phyloP scores from a whole-genome alignment of 2,113 vertebrate species.

The Petroica traversi region DNA sequence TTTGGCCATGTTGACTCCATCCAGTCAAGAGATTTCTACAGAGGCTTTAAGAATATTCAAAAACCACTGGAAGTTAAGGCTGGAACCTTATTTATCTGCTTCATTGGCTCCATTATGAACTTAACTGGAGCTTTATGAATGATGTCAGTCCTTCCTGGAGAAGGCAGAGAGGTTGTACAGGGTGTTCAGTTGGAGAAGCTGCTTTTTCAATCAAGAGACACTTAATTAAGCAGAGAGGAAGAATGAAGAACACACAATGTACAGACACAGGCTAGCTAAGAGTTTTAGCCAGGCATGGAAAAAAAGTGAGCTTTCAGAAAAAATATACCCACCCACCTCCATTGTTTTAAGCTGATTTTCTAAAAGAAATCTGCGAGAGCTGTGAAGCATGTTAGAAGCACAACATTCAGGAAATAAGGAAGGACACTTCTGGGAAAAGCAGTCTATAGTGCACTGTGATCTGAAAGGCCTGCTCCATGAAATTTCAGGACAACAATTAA shows the following conservation, averaged over 20 bases:
- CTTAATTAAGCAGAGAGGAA: constrained; percentile 11
- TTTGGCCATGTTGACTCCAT: background rate
- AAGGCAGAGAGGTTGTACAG: background rate
- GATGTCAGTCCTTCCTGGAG: background rate
- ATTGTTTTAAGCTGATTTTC: background rate
- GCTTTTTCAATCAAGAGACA: constrained; percentile 24
- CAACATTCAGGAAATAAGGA: background rate
- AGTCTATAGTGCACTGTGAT: background rate
- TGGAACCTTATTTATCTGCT: background rate
- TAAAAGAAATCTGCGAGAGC: background rate
- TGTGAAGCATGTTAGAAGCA: background rate
- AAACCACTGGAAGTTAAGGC: background rate
- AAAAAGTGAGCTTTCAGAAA: background rate
- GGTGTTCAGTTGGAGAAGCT: constrained; percentile 2
- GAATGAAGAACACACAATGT: background rate
- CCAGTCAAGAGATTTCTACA: background rate
- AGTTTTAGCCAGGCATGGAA: background rate
- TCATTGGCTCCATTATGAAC: background rate
- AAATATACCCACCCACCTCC: background rate
- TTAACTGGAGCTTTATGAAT: background rate
- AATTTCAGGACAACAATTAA: constrained; percentile 27
- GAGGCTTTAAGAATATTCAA: background rate
- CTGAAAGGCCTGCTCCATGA: background rate
- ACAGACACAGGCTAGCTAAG: background rate
- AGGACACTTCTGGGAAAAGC: background rate